A percentile compares a stretch with the other conserved stretches of the same genome.
Evolutionary conservation across 2,113 vertebrate species (phyloP).

Genomic region (Sebastes fasciatus): DNA sequence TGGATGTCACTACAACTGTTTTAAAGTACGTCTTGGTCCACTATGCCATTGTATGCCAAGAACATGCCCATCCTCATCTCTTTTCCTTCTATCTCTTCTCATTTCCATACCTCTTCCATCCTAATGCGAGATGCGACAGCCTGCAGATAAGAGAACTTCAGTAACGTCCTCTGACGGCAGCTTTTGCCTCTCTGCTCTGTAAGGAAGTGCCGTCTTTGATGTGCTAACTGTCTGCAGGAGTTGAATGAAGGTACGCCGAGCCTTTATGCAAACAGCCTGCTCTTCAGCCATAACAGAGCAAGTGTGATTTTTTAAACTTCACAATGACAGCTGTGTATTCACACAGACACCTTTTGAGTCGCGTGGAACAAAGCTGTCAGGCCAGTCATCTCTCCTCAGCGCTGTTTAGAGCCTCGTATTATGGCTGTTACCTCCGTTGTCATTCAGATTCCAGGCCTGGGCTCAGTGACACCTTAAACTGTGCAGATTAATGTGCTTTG

Average conservation of each 20-base stretch:
- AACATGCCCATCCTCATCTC: not conserved
- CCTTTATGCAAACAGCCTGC: conserved; percentile 29
- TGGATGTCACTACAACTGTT: not conserved
- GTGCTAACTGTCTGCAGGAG: conserved; percentile 28
- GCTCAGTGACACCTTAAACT: conserved; percentile 3
- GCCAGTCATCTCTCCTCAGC: not conserved
- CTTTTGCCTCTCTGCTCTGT: conserved; percentile 36
- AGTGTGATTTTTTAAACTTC: conserved; percentile 31
- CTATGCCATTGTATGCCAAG: not conserved
- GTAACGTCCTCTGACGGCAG: conserved; percentile 60
- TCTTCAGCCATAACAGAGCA: conserved; percentile 21
- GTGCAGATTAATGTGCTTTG: conserved; percentile 11
- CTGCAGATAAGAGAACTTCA: conserved; percentile 40
- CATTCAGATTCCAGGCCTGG: not conserved
- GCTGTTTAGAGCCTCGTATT: conserved; percentile 16
- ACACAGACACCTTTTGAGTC: conserved; percentile 34
- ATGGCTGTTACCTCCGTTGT: conserved; percentile 13
- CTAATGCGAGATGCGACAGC: conserved; percentile 33
- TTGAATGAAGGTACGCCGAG: conserved; percentile 6
- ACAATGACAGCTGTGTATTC: conserved; percentile 12
- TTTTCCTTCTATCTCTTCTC: not conserved
- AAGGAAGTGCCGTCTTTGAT: conserved; percentile 57
- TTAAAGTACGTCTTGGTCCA: not conserved
- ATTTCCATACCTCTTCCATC: conserved; percentile 36
- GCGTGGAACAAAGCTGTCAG: conserved; percentile 32